Percentiles rank a stretch among this genome's conserved stretches.
These are phyloP conservation scores for Archilochus colubris DNA, from an alignment of 2,113 vertebrate species.

Conservation along the genomic window DNA sequence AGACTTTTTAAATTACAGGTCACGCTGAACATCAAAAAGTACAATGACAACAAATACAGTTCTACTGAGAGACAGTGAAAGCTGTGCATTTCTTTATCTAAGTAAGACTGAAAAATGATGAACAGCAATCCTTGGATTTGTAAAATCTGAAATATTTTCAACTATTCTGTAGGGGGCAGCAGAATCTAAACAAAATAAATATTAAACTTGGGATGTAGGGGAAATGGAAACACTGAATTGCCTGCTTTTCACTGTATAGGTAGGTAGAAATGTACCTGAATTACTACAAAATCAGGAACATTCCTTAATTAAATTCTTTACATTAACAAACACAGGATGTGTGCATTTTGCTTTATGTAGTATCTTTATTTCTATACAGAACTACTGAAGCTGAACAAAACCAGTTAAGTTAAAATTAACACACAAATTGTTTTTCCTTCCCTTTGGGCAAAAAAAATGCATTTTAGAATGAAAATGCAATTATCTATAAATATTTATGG, in stretches of 20 bases:
- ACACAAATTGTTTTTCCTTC: slow-evolving; percentile 80
- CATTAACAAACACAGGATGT: slow-evolving; percentile 60
- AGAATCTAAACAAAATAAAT: slow-evolving; percentile 71
- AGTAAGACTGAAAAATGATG: background rate
- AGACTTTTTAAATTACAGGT: background rate
- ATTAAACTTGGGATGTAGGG: background rate
- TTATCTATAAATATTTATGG: slow-evolving; percentile 82
- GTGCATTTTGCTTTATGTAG: slow-evolving; percentile 75
- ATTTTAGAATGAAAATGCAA: slow-evolving; percentile 76
- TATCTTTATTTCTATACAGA: slow-evolving; percentile 77
- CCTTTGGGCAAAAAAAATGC: slow-evolving; percentile 69
- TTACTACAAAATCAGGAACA: slow-evolving; percentile 64
- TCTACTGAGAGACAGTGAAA: background rate
- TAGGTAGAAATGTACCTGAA: slow-evolving; percentile 29
- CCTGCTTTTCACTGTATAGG: background rate
- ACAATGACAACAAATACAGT: background rate
- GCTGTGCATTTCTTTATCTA: background rate
- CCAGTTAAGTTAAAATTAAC: slow-evolving; percentile 80
- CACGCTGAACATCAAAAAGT: background rate
- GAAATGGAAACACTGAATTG: slow-evolving; percentile 31
- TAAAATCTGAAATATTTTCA: slow-evolving; percentile 10
- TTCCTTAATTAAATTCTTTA: slow-evolving; percentile 75
- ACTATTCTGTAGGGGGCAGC: slow-evolving; percentile 75
- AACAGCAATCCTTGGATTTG: background rate
- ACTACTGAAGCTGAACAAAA: slow-evolving; percentile 78